Evolutionary conservation across 2,113 vertebrate species (phyloP), one percentile per base, ranked within the genome.

Genomic region (Tetrao urogallus): DNA sequence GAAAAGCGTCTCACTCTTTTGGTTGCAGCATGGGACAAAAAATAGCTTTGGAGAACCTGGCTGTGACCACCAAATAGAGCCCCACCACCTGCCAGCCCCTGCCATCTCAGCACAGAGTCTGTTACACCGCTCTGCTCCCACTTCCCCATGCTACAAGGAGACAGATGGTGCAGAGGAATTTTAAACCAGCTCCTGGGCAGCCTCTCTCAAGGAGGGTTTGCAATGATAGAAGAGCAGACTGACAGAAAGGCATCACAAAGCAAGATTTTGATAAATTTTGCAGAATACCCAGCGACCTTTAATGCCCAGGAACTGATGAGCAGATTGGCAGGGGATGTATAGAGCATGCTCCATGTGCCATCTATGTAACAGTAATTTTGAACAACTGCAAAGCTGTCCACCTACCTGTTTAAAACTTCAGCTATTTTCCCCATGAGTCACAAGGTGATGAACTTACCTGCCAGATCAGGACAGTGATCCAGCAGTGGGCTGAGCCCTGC

Each of bases 111-210:
- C 24, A 38, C 27, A 19, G 48, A 65, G 20, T 13, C 52, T 38
- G 25, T 4, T 14, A 34, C 34, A 25, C 7, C 8, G 34, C 42
- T 89, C 63, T 1, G 2, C 52, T 58, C 30, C 13, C 13, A 17
- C 42, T 66, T 69, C 56, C 38, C 60, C 13, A 24, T 8, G 2
- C 30, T 1, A 8, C 0, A 0, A 54, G 74, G 65, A 40, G 13
- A n/a, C 34, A 78, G 64, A 69, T 61, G 57, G 36, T 8, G 11
- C 32, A 30, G 43, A 70, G 73, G 13, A 77, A 60, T 30, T 5
- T 56, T 11, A 52, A 61, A 70, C 18, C 8, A 28, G 0, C 48
- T 47, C 56, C 65, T 4, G 10, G 54, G n/a, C 60, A 72, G 74
- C 5, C 32, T 87, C 30, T 8, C 40, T 58, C 36, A 25, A 0